phyloP scores from a whole-genome alignment of 92 coral and sea anemone species.

The Porites evermanni region DNA sequence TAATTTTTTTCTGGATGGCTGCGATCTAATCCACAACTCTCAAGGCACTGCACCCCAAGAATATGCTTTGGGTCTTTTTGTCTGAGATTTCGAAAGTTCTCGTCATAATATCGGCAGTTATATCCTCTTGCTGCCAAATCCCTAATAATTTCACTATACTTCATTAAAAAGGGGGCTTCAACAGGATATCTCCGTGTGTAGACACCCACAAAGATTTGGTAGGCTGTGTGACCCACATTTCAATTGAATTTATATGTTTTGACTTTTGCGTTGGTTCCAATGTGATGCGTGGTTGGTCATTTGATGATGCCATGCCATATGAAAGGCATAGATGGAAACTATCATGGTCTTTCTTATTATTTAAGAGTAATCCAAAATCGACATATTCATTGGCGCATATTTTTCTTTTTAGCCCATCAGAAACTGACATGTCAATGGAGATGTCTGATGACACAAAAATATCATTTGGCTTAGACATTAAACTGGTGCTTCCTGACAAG shows the following conservation, averaged over 20 bases:
- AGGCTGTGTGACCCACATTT: constrained; percentile 27
- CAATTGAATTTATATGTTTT: constrained; percentile 17
- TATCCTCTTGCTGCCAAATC: constrained; percentile 45
- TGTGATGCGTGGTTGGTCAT: not conserved
- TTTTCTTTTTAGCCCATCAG: constrained; percentile 21
- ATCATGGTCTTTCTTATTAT: not conserved
- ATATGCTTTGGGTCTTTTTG: not conserved
- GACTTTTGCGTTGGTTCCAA: constrained; percentile 36
- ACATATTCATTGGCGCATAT: constrained; percentile 22
- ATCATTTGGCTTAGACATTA: constrained; percentile 11
- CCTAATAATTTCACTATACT: constrained; percentile 28
- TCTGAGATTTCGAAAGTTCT: constrained; percentile 29
- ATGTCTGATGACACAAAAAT: constrained; percentile 41
- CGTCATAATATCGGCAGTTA: constrained; percentile 23
- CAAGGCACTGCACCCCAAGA: constrained; percentile 34
- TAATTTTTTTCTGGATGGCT: not conserved
- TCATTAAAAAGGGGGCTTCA: constrained; percentile 39
- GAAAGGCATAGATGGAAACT: constrained; percentile 10
- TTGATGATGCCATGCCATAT: not conserved
- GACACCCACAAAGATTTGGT: constrained; percentile 32
- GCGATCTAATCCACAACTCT: constrained; percentile 27
- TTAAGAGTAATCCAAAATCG: constrained; percentile 37
- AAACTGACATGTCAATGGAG: constrained; percentile 23
- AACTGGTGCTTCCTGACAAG: not conserved
- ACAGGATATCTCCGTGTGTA: constrained; percentile 27